phyloP scores from a whole-genome alignment of 2,113 vertebrate species.

The Chionomys nivalis region DNA sequence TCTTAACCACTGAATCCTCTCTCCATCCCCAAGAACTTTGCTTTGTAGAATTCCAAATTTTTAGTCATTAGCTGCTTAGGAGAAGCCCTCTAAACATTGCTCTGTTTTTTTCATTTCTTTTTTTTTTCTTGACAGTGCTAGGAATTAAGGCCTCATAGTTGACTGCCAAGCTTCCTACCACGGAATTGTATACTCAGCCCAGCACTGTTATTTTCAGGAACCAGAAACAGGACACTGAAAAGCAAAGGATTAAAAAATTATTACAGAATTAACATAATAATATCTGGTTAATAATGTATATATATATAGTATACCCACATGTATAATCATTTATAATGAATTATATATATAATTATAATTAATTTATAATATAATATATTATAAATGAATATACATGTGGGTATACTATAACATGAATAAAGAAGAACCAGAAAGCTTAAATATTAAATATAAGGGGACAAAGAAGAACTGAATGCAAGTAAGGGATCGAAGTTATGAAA shows the following conservation, averaged over 20 bases:
- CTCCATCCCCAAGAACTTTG: not conserved
- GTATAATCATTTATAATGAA: too few relatives aligned
- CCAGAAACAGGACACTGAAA: not conserved
- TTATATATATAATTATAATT: too few relatives aligned
- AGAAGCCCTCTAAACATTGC: not conserved
- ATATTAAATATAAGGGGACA: not conserved
- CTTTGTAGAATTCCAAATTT: not conserved
- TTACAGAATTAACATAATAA: not conserved
- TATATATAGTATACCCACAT: not conserved
- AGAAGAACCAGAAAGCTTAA: not conserved
- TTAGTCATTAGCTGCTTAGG: not conserved
- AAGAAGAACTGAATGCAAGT: not conserved
- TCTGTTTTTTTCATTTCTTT: not conserved
- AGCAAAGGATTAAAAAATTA: constrained; percentile 3
- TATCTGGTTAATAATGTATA: not conserved
- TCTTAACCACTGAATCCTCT: not conserved
- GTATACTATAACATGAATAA: not conserved
- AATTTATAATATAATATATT: too few relatives aligned
- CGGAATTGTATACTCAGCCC: not conserved
- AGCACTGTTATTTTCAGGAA: not conserved
- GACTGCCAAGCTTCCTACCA: not conserved
- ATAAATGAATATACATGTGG: not conserved
- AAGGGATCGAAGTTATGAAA: not conserved
- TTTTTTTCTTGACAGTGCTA: not conserved
- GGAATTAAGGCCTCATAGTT: not conserved